Evolutionary conservation across 92 coral and sea anemone species (phyloP), one percentile per base, ranked within the genome.

Genomic region (Palythoa caribaeorum): DNA sequence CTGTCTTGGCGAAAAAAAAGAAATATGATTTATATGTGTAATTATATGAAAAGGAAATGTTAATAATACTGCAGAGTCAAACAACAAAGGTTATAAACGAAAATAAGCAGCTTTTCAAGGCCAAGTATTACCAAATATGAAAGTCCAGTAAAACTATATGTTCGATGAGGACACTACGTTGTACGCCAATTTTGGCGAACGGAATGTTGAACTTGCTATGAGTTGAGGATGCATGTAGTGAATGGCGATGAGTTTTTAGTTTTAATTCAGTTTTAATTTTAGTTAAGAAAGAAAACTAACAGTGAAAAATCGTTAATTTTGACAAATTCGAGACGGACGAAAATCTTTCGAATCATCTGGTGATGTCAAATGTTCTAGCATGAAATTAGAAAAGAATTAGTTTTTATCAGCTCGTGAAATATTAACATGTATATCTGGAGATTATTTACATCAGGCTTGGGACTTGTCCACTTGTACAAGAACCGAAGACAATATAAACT

Each of bases 101-200:
- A 51, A 44, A 81, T 81, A 81, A 48, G 74, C 44, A 47, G 65
- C 76, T 38, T 59, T 81, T 81, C 76, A 65, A 81, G 86, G 86
- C 86, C 9, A 66, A 66, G 60, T 47, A 40, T 19, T 65, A 39
- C 85, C 73, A 44, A 65, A 47, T 28, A 28, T 28, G 28, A 28
- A 28, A 80, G 11, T 52, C 38, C 55, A 80, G 62, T 63, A 63
- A 15, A 28, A 38, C 38, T 15, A 80, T 44, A 35, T 81, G 86
- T 81, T 81, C 86, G 53, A 35, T 47, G 9, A 65, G 86, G 86
- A 81, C 86, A 66, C 28, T 57, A 77, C 65, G 47, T 81, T 66
- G 86, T 81, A 81, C 86, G 86, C 86, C 86, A 40, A 21, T 65
- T 81, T 81, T 66, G 86, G 86, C 86, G 86, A 81, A 38, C 76